Conservation (phyloP, 2,888 invertebrate genomes). For the Hemithea aestivaria region DNA sequence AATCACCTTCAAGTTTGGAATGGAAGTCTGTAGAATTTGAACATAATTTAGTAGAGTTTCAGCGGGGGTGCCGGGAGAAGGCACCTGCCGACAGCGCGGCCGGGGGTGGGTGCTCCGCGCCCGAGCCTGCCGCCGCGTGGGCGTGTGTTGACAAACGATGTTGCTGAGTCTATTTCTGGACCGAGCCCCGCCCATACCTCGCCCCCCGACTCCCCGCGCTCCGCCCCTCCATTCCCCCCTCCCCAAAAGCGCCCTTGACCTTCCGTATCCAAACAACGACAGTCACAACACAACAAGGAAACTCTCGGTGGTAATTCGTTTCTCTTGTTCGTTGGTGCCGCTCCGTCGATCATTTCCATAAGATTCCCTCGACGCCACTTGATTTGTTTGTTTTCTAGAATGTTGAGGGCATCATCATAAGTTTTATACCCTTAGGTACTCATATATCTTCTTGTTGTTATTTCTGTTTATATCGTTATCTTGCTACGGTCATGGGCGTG, state of each 20-base stretch:
- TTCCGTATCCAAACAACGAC: slow-evolving; percentile 75
- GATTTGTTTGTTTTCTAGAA: slow-evolving; percentile 2
- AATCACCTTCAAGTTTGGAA: slow-evolving; percentile 28
- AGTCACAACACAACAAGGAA: slow-evolving; percentile 74
- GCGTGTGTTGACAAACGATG: slow-evolving; percentile 76
- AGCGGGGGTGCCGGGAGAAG: too few species aligned
- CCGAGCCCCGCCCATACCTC: slow-evolving; percentile 47
- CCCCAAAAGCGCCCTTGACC: slow-evolving; percentile 65
- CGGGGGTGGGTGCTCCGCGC: slow-evolving; percentile 7
- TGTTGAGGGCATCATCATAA: too few species aligned
- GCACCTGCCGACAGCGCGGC: slow-evolving; percentile 6
- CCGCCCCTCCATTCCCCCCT: slow-evolving; percentile 26
- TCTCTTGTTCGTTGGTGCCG: slow-evolving; percentile 25
- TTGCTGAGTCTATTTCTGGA: slow-evolving; percentile 63
- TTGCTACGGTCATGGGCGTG: too few species aligned
- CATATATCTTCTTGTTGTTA: too few species aligned
- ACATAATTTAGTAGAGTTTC: slow-evolving; percentile 34
- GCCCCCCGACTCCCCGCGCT: slow-evolving; percentile 27
- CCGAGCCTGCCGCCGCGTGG: slow-evolving; percentile 46
- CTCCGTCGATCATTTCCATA: slow-evolving; percentile 2
- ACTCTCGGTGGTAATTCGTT: slow-evolving; percentile 42
- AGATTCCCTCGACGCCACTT: slow-evolving; percentile 1
- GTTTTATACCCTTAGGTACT: too few species aligned
- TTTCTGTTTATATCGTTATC: too few species aligned
- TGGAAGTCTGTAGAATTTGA: slow-evolving; percentile 33